Percentiles rank a stretch among this genome's conserved stretches.
phyloP scores from a whole-genome alignment of 1,140 invertebrate species.

The Drosophila aff. region DNA sequence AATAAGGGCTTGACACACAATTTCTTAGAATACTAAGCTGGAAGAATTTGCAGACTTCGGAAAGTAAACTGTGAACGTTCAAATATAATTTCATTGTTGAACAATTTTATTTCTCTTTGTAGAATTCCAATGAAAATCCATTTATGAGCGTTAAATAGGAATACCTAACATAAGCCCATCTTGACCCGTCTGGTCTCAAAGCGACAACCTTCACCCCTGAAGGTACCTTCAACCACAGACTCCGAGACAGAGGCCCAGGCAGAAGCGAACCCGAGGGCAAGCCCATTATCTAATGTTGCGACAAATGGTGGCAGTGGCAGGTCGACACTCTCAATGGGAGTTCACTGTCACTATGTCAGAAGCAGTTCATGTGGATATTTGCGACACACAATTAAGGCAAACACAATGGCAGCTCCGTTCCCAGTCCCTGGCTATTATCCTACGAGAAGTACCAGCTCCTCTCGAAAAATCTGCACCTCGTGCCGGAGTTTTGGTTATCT shows the following conservation, averaged over 20 bases:
- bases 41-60: too few relatives aligned
- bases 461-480: background rate
- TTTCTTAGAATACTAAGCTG: too few relatives aligned
- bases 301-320: conserved; percentile 37
- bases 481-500: conserved; percentile 59
- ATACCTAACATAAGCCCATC: conserved; percentile 7
- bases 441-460: conserved; percentile 30
- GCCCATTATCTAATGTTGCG: conserved; percentile 64
- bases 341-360: conserved; percentile 74
- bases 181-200: conserved; percentile 1
- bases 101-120: background rate
- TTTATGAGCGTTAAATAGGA: background rate
- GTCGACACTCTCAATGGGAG: conserved; percentile 40
- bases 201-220: conserved; percentile 62
- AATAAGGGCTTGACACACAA: too few relatives aligned
- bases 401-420: conserved; percentile 19
- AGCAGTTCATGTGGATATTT: conserved; percentile 35
- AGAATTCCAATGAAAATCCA: background rate
- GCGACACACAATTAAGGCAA: conserved; percentile 24
- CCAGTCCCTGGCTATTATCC: conserved; percentile 41
- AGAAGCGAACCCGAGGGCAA: conserved; percentile 37
- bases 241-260: conserved; percentile 4
- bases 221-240: conserved; percentile 30
- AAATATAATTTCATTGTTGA: background rate
- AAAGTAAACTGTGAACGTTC: background rate